These are phyloP conservation scores for Phoenicopterus ruber DNA, from an alignment of 2,113 vertebrate species.

Conservation along the genomic window DNA sequence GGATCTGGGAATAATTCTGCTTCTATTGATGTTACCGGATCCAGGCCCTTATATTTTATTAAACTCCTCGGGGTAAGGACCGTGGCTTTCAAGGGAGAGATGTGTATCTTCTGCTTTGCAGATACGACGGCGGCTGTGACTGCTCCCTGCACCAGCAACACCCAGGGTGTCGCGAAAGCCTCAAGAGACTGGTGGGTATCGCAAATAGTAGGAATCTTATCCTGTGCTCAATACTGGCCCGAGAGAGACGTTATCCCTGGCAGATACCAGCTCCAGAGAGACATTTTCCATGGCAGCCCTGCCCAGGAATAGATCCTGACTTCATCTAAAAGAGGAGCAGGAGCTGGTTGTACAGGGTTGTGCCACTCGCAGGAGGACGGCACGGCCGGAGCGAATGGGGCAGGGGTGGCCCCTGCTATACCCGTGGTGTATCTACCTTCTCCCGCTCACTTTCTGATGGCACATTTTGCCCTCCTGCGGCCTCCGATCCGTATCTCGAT, in stretches of 20 bases:
- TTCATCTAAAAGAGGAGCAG: not conserved
- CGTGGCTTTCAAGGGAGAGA: not conserved
- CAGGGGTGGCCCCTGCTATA: not conserved
- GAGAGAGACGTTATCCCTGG: not conserved
- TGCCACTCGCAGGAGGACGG: not conserved
- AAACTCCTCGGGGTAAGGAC: not conserved
- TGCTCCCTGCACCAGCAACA: not conserved
- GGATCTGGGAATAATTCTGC: not conserved
- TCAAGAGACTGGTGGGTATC: not conserved
- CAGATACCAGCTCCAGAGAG: not conserved
- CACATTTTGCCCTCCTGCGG: not conserved
- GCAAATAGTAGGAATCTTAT: not conserved
- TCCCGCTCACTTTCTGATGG: not conserved
- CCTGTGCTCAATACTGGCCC: not conserved
- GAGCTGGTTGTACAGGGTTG: not conserved
- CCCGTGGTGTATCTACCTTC: rapidly evolving
- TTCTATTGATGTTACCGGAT: not conserved
- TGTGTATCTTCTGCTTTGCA: not conserved
- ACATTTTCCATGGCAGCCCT: not conserved
- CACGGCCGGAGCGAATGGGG: rapidly evolving
- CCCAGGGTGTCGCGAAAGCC: not conserved
- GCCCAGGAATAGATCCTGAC: conserved; percentile 4
- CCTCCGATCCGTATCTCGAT: not conserved
- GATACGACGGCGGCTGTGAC: rapidly evolving
- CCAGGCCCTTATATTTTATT: not conserved